Evolutionary conservation across 2,113 vertebrate species (phyloP), one percentile per base, ranked within the genome.

Genomic region (Glareola pratincola): DNA sequence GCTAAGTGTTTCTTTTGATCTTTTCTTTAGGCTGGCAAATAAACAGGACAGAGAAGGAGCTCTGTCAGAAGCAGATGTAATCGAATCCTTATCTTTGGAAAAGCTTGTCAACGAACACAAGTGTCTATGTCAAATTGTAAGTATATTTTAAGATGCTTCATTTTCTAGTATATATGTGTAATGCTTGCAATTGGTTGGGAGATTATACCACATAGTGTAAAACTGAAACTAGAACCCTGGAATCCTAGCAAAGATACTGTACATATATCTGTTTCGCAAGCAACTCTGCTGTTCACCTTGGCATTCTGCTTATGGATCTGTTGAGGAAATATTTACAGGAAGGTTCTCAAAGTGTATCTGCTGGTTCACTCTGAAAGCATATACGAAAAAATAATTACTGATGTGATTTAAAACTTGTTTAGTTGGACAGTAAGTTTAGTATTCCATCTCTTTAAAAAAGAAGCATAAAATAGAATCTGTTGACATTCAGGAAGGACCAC

Each of bases 41-140:
- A 99, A 99, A 94, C 99, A 99, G 90, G 99, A 99, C 97, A 98
- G 97, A 96, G 99, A 99, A 95, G 99, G 99, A 56, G 99, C 99
- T 29, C 97, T 99, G 95, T 98, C 99, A 56, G 99, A 99, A 97
- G 99, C 99, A 9, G 99, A 99, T 97, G 98, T 99, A 77, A 98
- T 99, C 1, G 99, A 99, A 93, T 98, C 96, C 95, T 98, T 99
- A 26, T 99, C 99, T n/a, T 94, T 99, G 72, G 99, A 99, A 97
- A 99, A 99, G 94, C 97, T 99, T 66, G 99, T 99, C 80, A 99
- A 99, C 69, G 99, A 99, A 85, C 98, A 99, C 97, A 99, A 99
- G 97, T 99, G 99, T 97, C 98, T 98, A 4, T 99, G 99, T 98
- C 99, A 99, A 92, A 99, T 99, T 91, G 99, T 99, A 97, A 99